Evolutionary conservation across 2,888 invertebrate species (phyloP), one percentile per base, ranked within the genome.

Genomic region (Dicyrtomina minuta): DNA sequence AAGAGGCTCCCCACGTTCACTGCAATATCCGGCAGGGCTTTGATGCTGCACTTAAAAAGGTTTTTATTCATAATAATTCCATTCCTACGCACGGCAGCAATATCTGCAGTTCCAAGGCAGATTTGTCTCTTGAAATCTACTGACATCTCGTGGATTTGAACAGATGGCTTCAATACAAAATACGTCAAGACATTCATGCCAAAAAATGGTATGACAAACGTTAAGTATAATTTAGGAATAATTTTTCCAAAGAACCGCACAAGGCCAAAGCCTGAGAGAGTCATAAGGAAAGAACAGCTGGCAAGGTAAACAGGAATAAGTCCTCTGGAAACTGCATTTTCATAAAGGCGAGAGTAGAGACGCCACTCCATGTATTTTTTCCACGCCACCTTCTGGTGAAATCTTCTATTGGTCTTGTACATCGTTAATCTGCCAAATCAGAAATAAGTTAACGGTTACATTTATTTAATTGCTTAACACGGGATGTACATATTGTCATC

Each of bases 1-100:
- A 60, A 60, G 6, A 33, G 41, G 12, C 8, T 13, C 2, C 60
- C 60, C 13, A 39, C 22, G 17, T 60, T 33, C n/a, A 60, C 60
- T 12, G 41, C 39, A 2, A 60, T 1, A 4, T 17, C 41, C 5
- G 60, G 60, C 2, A 41, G 3, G 4, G 60, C 55, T 24, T 13
- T 55, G 3, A 55, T 17, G 33, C 33, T 5, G 33, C 33, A 33
- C 33, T 33, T 33, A 33, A 33, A 8, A 5, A 33, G 33, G 3
- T 33, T 33, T 8, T 5, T 3, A 33, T 33, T 33, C 8, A 5
- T 33, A 5, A 33, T 5, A 33, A 8, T 5, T 5, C 8, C 8
- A 5, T 8, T 3, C 3, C 33, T 33, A 3, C 33, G 4, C 3
- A 5, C 8, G 4, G 4, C 33, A 33, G 3, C 4, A 33, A 3